Conservation (phyloP, 2,797 vertebrate species). For the Mus caroli region DNA sequence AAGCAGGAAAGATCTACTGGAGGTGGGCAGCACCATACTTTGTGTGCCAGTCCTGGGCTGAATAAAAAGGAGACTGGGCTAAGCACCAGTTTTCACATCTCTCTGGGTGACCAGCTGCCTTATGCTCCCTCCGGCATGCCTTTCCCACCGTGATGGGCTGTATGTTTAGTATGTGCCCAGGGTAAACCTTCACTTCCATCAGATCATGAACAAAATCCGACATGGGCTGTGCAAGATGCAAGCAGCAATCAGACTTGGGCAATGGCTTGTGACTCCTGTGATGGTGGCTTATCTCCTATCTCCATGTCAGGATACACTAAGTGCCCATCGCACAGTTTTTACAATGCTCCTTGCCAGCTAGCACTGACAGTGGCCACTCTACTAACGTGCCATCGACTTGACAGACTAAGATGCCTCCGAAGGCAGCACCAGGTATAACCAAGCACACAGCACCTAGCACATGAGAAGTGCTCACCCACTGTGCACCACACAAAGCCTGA, state of each 20-base stretch:
- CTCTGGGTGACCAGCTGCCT: background rate
- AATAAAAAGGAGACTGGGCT: background rate
- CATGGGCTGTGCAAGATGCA: background rate
- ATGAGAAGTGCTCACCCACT: background rate
- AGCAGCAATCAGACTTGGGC: rapidly evolving
- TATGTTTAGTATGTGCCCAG: background rate
- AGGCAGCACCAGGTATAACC: rapidly evolving
- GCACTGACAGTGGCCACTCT: background rate
- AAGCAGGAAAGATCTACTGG: background rate
- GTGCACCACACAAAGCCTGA: background rate
- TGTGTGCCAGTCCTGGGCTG: background rate
- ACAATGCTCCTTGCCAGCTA: rapidly evolving
- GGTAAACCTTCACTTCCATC: background rate
- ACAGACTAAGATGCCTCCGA: rapidly evolving
- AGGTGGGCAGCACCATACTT: background rate
- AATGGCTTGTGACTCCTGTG: background rate
- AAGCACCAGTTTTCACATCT: background rate
- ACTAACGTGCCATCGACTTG: background rate
- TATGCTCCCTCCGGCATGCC: no score
- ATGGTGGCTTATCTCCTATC: background rate
- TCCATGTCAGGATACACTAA: background rate
- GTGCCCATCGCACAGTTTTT: rapidly evolving
- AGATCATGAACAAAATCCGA: no score
- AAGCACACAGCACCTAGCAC: background rate
- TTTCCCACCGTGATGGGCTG: background rate